phyloP scores from a whole-genome alignment of 2,888 invertebrate species.

The Drosophila lutescens region DNA sequence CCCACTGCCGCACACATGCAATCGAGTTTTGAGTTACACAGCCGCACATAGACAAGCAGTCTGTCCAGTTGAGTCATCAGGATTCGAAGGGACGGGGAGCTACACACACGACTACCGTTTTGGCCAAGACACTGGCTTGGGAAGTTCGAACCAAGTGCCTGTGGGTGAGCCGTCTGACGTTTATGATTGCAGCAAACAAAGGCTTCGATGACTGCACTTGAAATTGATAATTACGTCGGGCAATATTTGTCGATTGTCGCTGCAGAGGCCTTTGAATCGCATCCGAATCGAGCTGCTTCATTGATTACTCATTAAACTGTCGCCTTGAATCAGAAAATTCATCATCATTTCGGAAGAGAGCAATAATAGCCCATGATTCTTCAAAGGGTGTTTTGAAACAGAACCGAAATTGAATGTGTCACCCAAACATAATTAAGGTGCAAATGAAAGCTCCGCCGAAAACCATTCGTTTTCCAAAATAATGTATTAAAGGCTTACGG shows the following conservation, averaged over 20 bases:
- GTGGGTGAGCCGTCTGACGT: slow-evolving; percentile 50
- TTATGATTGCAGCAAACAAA: slow-evolving; percentile 79
- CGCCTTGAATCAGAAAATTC: background rate
- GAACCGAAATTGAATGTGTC: background rate
- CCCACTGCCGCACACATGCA: slow-evolving; percentile 31
- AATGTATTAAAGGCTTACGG: background rate
- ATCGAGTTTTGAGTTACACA: slow-evolving; percentile 71
- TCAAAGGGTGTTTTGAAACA: background rate
- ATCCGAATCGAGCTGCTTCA: slow-evolving; percentile 4
- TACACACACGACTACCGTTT: background rate
- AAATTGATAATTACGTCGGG: slow-evolving; percentile 74
- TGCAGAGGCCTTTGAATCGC: slow-evolving; percentile 11
- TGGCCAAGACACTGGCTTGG: slow-evolving; percentile 25
- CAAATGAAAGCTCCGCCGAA: background rate
- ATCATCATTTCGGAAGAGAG: background rate
- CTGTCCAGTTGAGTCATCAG: slow-evolving; percentile 70
- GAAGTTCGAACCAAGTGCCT: slow-evolving; percentile 9
- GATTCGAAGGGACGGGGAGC: slow-evolving; percentile 20
- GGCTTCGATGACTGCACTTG: slow-evolving; percentile 73
- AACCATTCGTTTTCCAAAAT: background rate
- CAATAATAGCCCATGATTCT: slow-evolving; percentile 3
- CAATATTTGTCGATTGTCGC: slow-evolving; percentile 64
- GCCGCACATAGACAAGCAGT: slow-evolving; percentile 73
- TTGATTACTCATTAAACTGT: slow-evolving; percentile 18
- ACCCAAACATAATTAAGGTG: background rate